Conservation (phyloP, 2,797 vertebrate genomes). For the Calcarius lapponicus region DNA sequence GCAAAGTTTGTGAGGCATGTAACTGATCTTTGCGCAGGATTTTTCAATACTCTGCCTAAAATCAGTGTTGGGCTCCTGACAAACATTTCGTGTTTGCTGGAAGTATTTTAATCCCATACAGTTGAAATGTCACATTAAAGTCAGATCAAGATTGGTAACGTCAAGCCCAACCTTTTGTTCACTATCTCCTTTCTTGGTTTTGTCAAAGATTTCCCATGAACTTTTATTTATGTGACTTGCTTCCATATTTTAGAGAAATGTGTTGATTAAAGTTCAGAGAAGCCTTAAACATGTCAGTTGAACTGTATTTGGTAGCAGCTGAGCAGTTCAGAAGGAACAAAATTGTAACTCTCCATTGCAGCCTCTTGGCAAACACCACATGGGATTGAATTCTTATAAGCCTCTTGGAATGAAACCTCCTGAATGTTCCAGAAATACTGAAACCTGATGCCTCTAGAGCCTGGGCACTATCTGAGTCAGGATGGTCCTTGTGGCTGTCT, state of each 20-base stretch:
- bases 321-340: neutral
- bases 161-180: neutral
- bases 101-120: neutral
- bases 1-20: neutral
- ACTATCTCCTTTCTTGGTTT: neutral
- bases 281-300: neutral
- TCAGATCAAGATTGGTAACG: neutral
- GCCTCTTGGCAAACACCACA: neutral
- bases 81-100: neutral
- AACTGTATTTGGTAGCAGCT: neutral
- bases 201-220: neutral
- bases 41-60: neutral
- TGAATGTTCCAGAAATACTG: neutral
- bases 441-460: neutral
- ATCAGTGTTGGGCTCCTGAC: neutral
- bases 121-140: neutral
- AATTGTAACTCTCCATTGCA: neutral
- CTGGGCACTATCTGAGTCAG: neutral
- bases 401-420: neutral
- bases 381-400: neutral
- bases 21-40: neutral
- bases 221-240: neutral
- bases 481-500: neutral
- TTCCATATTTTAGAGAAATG: neutral
- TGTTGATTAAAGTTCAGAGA: neutral